Evolutionary conservation across 2,888 invertebrate species (phyloP).

Genomic region (Clostera curtula): DNA sequence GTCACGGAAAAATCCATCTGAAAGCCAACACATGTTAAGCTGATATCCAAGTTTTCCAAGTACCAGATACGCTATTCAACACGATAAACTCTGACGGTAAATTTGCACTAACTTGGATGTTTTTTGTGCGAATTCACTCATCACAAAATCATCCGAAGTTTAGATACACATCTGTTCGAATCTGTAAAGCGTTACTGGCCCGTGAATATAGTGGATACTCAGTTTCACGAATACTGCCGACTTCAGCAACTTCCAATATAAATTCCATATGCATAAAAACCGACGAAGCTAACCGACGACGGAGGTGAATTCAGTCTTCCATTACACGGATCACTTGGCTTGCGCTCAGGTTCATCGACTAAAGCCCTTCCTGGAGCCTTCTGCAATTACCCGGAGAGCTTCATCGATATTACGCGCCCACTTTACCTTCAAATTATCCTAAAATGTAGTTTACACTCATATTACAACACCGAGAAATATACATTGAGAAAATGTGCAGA

Average conservation of each 20-base stretch:
- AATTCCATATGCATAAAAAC: slow-evolving; percentile 31
- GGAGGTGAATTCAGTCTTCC: slow-evolving; percentile 50
- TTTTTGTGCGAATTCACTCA: too few relatives aligned
- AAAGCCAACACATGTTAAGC: slow-evolving; percentile 5
- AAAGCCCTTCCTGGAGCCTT: slow-evolving; percentile 47
- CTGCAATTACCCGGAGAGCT: slow-evolving; percentile 43
- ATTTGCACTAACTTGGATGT: too few relatives aligned
- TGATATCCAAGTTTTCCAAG: too few relatives aligned
- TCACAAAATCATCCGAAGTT: too few relatives aligned
- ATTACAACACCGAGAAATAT: slow-evolving; percentile 20
- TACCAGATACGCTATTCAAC: too few relatives aligned
- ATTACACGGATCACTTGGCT: slow-evolving; percentile 64
- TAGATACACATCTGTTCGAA: too few relatives aligned
- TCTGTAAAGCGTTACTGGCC: too few relatives aligned
- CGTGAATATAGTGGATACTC: too few relatives aligned
- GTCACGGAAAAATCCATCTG: slow-evolving; percentile 17
- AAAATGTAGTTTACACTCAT: slow-evolving; percentile 18
- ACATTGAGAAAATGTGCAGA: slow-evolving; percentile 51
- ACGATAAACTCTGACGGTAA: too few relatives aligned
- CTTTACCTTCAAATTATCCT: slow-evolving; percentile 17
- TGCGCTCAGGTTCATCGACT: slow-evolving; percentile 48
- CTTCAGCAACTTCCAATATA: slow-evolving; percentile 14
- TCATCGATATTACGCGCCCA: slow-evolving; percentile 34
- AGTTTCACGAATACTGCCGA: slow-evolving; percentile 9
- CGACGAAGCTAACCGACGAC: slow-evolving; percentile 31